These are phyloP conservation scores for Novumbra hubbsi DNA, from an alignment of 2,797 vertebrate genomes.

Conservation along the genomic window DNA sequence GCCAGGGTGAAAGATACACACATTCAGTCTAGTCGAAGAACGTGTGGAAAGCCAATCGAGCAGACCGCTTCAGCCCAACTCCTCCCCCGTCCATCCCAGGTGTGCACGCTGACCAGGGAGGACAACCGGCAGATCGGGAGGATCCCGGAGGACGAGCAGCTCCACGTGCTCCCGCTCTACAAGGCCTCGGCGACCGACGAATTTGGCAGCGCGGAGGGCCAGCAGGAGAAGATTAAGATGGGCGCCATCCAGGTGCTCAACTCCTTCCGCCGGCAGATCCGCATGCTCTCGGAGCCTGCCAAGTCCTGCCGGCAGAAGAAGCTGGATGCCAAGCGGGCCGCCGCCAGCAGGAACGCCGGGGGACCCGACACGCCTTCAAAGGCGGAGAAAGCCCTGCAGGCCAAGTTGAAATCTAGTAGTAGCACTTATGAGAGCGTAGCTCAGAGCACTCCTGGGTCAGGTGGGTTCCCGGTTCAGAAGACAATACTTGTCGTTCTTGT, in stretches of 20 bases:
- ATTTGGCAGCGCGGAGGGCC: conserved; percentile 89
- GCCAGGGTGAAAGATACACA: not conserved
- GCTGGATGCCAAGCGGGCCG: conserved; percentile 90
- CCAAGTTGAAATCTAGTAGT: conserved; percentile 80
- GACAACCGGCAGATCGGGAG: conserved; percentile 92
- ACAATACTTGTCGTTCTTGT: not conserved
- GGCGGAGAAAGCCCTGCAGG: conserved; percentile 81
- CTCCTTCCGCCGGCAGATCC: conserved; percentile 89
- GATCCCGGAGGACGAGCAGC: conserved; percentile 93
- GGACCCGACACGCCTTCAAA: conserved; percentile 80
- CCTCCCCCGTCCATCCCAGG: conserved; percentile 66
- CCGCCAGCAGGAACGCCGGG: conserved; percentile 83
- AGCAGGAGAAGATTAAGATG: conserved; percentile 88
- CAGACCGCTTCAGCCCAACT: not conserved
- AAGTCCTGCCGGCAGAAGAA: conserved; percentile 96
- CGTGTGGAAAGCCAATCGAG: not conserved
- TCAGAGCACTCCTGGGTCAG: conserved; percentile 62
- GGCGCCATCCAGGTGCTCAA: conserved; percentile 94
- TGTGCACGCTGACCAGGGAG: conserved; percentile 94
- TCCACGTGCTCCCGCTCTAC: conserved; percentile 95
- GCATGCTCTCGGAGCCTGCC: conserved; percentile 91
- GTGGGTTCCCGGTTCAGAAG: conserved; percentile 46
- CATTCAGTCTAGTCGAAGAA: not conserved
- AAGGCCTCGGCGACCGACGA: conserved; percentile 91
- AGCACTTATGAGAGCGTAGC: conserved; percentile 68